phyloP scores from a whole-genome alignment of 2,888 invertebrate species.

The Netelia melanura region DNA sequence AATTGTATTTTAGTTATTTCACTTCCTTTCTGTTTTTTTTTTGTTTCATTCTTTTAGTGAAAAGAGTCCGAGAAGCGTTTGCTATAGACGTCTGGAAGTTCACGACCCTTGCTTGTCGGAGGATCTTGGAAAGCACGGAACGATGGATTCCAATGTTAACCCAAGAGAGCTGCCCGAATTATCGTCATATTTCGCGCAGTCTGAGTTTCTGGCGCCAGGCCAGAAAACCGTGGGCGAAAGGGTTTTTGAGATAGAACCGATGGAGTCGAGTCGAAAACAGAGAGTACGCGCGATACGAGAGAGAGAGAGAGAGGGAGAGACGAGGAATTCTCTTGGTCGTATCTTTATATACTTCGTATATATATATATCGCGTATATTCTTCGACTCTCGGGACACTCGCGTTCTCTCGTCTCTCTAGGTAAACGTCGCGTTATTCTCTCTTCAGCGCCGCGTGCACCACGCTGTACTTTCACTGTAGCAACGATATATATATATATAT shows the following conservation, averaged over 20 bases:
- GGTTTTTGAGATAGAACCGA: too few species aligned
- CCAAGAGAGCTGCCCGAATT: slow-evolving; percentile 25
- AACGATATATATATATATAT: slow-evolving; percentile 1
- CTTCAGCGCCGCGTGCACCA: not conserved
- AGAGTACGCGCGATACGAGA: too few species aligned
- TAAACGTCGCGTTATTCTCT: too few species aligned
- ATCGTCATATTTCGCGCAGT: slow-evolving; percentile 48
- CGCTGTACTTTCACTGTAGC: slow-evolving; percentile 39
- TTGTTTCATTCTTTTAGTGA: not conserved
- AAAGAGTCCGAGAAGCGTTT: not conserved
- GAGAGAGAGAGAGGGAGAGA: too few species aligned
- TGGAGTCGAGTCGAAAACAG: too few species aligned
- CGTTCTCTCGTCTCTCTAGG: too few species aligned
- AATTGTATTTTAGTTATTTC: too few species aligned
- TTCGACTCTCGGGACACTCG: too few species aligned
- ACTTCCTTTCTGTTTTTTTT: too few species aligned
- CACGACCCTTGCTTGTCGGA: slow-evolving; percentile 2
- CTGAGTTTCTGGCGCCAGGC: slow-evolving; percentile 32
- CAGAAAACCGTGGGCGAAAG: not conserved
- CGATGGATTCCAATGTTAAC: not conserved
- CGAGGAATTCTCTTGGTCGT: too few species aligned
- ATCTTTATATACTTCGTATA: too few species aligned
- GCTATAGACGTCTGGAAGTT: not conserved
- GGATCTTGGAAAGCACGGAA: not conserved
- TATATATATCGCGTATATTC: too few species aligned